Evolutionary conservation across 2,113 vertebrate genomes (phyloP).

Genomic region (Equus quagga): DNA sequence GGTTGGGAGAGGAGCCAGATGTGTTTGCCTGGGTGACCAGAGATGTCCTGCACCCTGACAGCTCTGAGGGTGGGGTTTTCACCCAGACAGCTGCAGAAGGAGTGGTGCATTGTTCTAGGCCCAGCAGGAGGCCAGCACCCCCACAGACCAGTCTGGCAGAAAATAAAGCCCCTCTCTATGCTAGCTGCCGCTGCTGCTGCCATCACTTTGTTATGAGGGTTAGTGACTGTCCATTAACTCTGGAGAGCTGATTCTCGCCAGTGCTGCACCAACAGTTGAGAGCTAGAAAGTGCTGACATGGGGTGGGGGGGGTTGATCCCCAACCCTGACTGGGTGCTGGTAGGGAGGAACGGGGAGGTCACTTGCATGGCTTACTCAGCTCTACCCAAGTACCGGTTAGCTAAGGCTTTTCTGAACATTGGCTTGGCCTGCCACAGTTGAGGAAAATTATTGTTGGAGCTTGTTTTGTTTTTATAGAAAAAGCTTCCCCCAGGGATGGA

Average conservation of each 20-base stretch:
- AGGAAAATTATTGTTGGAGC: constrained; percentile 72
- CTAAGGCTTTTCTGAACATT: constrained; percentile 67
- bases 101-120: neutral
- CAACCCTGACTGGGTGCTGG: neutral
- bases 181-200: neutral
- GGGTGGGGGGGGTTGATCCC: neutral
- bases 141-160: neutral
- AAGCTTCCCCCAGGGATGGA: neutral
- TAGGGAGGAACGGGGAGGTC: constrained; percentile 61
- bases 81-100: neutral
- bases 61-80: neutral
- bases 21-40: constrained; percentile 40
- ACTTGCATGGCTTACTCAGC: constrained; percentile 65
- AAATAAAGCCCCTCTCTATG: constrained; percentile 60
- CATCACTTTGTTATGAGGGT: constrained; percentile 57
- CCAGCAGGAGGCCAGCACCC: constrained; percentile 27
- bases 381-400: constrained; percentile 74
- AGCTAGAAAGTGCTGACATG: constrained; percentile 64
- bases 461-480: constrained; percentile 50
- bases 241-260: constrained; percentile 68
- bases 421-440: constrained; percentile 57
- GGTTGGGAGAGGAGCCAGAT: constrained; percentile 37
- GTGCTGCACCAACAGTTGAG: constrained; percentile 64
- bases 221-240: constrained; percentile 81
- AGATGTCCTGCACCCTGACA: neutral